Evolutionary conservation across 2,888 invertebrate species (phyloP).

Genomic region (Alentia gelatinosa): DNA sequence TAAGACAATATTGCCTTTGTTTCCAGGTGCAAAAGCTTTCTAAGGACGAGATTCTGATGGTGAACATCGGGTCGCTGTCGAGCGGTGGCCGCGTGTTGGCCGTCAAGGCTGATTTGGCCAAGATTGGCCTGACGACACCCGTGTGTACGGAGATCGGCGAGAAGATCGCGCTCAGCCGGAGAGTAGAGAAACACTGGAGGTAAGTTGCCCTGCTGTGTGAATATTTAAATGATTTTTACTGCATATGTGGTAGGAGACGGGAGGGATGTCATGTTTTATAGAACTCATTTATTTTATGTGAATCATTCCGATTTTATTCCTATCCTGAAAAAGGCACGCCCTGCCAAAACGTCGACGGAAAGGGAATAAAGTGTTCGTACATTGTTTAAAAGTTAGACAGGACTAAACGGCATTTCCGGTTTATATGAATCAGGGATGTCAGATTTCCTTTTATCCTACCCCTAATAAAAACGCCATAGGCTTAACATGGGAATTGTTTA

Average conservation of each 20-base stretch:
- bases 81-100: conserved; percentile 98
- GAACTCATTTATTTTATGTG: background rate
- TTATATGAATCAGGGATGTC: no score
- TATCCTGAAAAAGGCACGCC: no score
- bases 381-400: no score
- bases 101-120: conserved; percentile 97
- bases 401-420: no score
- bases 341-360: no score
- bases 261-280: background rate
- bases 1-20: background rate
- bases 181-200: conserved; percentile 99
- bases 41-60: conserved; percentile 94
- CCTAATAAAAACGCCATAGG: no score
- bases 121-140: conserved; percentile 97
- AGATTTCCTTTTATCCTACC: no score
- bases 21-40: conserved; percentile 91
- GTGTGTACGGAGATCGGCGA: conserved; percentile 99
- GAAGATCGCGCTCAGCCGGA: conserved; percentile 98
- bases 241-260: background rate
- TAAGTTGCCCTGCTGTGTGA: conserved; percentile 74
- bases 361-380: no score
- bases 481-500: no score
- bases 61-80: conserved; percentile 99
- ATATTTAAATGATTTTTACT: background rate
- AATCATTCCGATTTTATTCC: no score